Evolutionary conservation across 2,797 vertebrate genomes (phyloP), one percentile per base, ranked within the genome.

Genomic region (Girardinus metallicus): DNA sequence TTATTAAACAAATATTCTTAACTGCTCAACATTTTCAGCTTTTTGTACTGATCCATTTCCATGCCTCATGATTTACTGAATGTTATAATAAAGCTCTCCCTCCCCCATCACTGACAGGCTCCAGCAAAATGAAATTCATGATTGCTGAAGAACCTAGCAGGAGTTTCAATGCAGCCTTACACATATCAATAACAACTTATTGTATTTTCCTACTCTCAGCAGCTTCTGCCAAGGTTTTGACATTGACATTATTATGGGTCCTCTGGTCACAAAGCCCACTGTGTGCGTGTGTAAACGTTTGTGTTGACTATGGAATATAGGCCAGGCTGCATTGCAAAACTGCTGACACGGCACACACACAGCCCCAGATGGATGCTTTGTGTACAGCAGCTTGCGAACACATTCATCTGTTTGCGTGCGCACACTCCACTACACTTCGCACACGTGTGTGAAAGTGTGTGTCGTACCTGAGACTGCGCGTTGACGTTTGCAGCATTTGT

Each of bases 381-480:
- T 82, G 75, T 73, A 46, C 47, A 78, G 47, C 41, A 44, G 75
- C 36, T 16, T 68, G 66, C 71, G 13, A n/a, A 72, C 8, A 13
- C 68, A 82, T 76, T 71, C 5, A 77, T 85, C 47, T 74, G 76
- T 77, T 77, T 68, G 79, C 49, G 55, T 39, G 29, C 73, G 82
- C 74, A 81, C 53, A 60, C 74, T 78, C 18, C 26, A 11, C 36
- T 12, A 7, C 11, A 26, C 18, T 39, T 13, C 5, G 51, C 36
- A 7, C 13, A 64, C 47, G 47, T 73, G 51, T 49, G 62, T 51
- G 18, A n/a, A n/a, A 68, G 51, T 79, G 77, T 26, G 43, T 41
- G 79, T 57, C 64, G 94, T 95, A 99, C 98, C 98, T 99, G 98
- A 81, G 98, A 99, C 82, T 99, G 98, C 57, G 98, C 96, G 4